Evolutionary conservation across 2,888 invertebrate genomes (phyloP), one percentile per base, ranked within the genome.

Genomic region (Lithophane leautieri): DNA sequence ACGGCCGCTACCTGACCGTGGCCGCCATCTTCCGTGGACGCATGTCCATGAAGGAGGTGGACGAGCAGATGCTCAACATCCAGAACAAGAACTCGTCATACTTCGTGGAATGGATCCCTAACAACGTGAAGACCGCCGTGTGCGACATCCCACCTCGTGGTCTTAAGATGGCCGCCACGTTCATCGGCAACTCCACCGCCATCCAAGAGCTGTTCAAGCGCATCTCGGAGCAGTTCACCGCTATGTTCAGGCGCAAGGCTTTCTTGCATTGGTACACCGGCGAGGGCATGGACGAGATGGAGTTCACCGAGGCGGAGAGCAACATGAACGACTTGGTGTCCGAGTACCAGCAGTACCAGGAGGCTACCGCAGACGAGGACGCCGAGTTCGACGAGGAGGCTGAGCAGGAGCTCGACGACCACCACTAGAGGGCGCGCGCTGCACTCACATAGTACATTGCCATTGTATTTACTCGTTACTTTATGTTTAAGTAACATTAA

Each of bases 261-360:
- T 99, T 99, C 98, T 97, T 99, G 95, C 99, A 99, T 97, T 99
- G 99, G 99, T 99, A 99, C 97, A 99, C 98, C 50, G 99, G 98
- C 85, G 99, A 99, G 95, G 99, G 99, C 89, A 99, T 99, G 99
- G 99, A 99, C 95, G 99, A 99, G 96, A 98, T 99, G 99, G 99
- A 99, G 96, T 99, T 99, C 97, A 99, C 99, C 8, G 99, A 99
- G 94, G 99, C 98, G 4, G 98, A 98, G 97, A 98, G 98, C 93
- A 99, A 99, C 97, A 99, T 99, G 99, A 99, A 98, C 95, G 98
- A 98, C 93, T 94, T 98, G 94, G 98, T 98, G n/a, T 98, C 98
- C 0, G 99, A 99, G 94, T 99, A 99, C 96, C 99, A 99, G 94
- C 99, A 99, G 93, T 99, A 99, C 97, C 99, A 99, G 96, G 99